These are phyloP conservation scores for Pteruthius melanotis DNA, from an alignment of 2,113 vertebrate species.

Conservation along the genomic window DNA sequence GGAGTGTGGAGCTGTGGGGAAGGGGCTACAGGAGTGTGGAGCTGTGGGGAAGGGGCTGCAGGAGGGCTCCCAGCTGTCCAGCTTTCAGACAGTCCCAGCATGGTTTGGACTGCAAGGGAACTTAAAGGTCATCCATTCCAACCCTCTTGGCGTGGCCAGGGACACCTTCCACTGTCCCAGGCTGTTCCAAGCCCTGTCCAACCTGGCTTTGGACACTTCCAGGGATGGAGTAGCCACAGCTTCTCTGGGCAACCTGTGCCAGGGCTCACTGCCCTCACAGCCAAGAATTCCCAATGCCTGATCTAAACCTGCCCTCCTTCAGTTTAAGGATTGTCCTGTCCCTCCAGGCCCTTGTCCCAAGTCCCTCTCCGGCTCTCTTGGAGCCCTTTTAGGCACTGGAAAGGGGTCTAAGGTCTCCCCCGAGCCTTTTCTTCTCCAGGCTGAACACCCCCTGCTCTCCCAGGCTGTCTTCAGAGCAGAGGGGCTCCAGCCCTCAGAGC, in stretches of 20 bases:
- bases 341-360: not conserved
- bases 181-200: not conserved
- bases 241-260: not conserved
- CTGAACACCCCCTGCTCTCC: not conserved
- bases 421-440: not conserved
- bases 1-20: not conserved
- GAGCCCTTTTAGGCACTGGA: not conserved
- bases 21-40: not conserved
- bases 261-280: not conserved
- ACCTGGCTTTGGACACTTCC: not conserved
- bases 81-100: not conserved
- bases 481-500: not conserved
- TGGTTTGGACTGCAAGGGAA: not conserved
- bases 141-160: not conserved
- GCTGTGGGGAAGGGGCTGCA: not conserved
- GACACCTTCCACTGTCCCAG: not conserved
- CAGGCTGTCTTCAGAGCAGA: not conserved
- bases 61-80: not conserved
- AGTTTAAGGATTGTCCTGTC: not conserved
- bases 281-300: not conserved
- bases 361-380: not conserved
- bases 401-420: not conserved
- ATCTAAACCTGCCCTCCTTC: not conserved
- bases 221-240: not conserved
- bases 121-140: not conserved